A percentile compares a stretch with the other conserved stretches of the same genome.
These are phyloP conservation scores for Listronotus oregonensis DNA, from an alignment of 1,140 invertebrate genomes.

Conservation along the genomic window DNA sequence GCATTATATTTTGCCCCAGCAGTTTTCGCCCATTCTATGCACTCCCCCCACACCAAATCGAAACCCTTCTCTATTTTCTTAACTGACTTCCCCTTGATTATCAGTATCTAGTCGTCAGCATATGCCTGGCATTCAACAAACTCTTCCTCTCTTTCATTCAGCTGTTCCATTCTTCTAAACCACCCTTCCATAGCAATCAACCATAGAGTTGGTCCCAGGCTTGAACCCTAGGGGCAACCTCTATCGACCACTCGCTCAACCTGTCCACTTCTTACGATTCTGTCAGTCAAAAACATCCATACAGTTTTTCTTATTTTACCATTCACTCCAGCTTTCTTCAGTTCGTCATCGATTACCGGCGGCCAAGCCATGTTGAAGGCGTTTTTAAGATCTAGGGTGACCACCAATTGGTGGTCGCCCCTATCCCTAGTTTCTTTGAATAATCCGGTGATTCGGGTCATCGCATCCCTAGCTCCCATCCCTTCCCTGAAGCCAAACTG, in stretches of 20 bases:
- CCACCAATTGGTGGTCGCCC: conserved; percentile 20
- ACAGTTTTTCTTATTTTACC: neutral
- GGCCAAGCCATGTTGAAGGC: conserved; percentile 32
- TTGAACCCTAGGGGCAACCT: conserved; percentile 43
- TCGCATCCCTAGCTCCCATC: conserved; percentile 18
- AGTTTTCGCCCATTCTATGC: conserved; percentile 3
- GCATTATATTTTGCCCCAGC: conserved; percentile 30
- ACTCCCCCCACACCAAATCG: neutral
- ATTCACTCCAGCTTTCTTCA: neutral
- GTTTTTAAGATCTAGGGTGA: conserved; percentile 24
- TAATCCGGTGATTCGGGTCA: too few relatives aligned
- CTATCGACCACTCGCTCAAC: conserved; percentile 5
- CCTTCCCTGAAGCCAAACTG: conserved; percentile 35
- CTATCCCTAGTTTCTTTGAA: too few relatives aligned
- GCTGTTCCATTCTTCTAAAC: conserved; percentile 21
- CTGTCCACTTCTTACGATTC: conserved; percentile 18
- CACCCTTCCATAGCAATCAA: conserved; percentile 37
- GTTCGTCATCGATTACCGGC: neutral
- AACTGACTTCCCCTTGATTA: conserved; percentile 26
- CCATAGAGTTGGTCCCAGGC: conserved; percentile 39
- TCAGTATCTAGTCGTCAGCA: conserved; percentile 33
- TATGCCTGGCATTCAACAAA: conserved; percentile 16
- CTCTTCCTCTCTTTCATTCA: conserved; percentile 2
- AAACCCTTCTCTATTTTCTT: conserved; percentile 20
- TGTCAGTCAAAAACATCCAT: conserved; percentile 18